phyloP scores from a whole-genome alignment of 2,888 invertebrate species.

The Leucozona laternaria region DNA sequence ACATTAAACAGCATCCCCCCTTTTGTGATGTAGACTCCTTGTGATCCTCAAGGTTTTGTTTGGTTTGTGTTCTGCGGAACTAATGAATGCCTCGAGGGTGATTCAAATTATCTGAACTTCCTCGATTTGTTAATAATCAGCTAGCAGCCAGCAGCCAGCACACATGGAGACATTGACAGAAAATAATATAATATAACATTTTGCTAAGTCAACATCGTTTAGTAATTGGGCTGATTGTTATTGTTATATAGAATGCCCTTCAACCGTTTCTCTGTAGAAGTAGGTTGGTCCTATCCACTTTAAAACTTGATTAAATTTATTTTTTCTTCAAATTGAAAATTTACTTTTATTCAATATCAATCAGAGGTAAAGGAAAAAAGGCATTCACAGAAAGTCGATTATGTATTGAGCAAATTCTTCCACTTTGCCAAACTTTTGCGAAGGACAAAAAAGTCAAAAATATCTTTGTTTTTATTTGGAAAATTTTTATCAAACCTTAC shows the following conservation, averaged over 20 bases:
- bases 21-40: slow-evolving; percentile 8
- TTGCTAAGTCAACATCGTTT: slow-evolving; percentile 8
- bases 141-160: neutral
- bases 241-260: neutral
- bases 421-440: no score
- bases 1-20: slow-evolving; percentile 8
- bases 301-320: no score
- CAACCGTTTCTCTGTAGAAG: no score
- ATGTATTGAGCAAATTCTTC: no score
- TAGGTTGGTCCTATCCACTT: no score
- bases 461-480: no score
- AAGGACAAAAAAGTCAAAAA: no score
- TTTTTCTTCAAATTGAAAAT: no score
- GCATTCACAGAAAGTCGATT: no score
- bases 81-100: slow-evolving; percentile 57
- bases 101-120: slow-evolving; percentile 44
- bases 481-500: no score
- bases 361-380: no score
- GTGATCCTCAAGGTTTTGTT: slow-evolving; percentile 31
- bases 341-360: no score
- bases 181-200: slow-evolving; percentile 3
- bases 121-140: slow-evolving; percentile 33
- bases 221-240: slow-evolving; percentile 22
- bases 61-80: slow-evolving; percentile 34
- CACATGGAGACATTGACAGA: neutral